phyloP scores from a whole-genome alignment of 1,140 invertebrate genomes.

The Tyrophagus putrescentiae region DNA sequence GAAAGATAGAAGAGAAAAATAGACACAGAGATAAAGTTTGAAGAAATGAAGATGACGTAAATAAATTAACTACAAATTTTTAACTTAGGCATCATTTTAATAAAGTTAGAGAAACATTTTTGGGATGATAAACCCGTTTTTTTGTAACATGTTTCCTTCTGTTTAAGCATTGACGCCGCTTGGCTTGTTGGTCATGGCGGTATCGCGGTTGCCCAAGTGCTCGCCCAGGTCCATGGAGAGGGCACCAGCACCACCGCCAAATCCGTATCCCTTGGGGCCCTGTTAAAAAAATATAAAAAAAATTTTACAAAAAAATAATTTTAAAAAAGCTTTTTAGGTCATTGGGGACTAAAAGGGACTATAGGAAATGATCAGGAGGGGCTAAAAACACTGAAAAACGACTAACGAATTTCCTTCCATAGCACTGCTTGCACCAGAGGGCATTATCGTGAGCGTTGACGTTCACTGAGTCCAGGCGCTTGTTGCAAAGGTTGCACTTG shows the following conservation, averaged over 20 bases:
- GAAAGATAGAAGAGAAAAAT: too few relatives aligned
- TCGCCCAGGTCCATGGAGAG: slow-evolving; percentile 78
- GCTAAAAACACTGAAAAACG: neutral
- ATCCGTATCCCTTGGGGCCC: slow-evolving; percentile 54
- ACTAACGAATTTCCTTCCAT: slow-evolving; percentile 74
- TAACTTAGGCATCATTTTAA: too few relatives aligned
- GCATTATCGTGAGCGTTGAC: slow-evolving; percentile 86
- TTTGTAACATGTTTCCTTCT: too few relatives aligned
- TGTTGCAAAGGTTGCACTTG: slow-evolving; percentile 93
- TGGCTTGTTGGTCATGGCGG: slow-evolving; percentile 28
- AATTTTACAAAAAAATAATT: slow-evolving; percentile 57
- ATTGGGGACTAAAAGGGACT: too few relatives aligned
- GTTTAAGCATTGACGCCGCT: slow-evolving; percentile 6
- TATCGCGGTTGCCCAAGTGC: slow-evolving; percentile 45
- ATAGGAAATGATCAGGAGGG: too few relatives aligned
- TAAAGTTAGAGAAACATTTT: too few relatives aligned
- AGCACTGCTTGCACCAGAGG: slow-evolving; percentile 93
- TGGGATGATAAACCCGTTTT: too few relatives aligned
- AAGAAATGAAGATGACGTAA: too few relatives aligned
- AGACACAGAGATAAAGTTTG: too few relatives aligned
- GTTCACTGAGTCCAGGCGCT: slow-evolving; percentile 92
- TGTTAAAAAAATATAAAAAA: neutral
- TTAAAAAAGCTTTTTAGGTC: too few relatives aligned
- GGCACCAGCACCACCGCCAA: neutral
- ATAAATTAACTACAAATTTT: too few relatives aligned